Evolutionary conservation across 2,888 invertebrate species (phyloP).

Genomic region (Orthosia gothica): DNA sequence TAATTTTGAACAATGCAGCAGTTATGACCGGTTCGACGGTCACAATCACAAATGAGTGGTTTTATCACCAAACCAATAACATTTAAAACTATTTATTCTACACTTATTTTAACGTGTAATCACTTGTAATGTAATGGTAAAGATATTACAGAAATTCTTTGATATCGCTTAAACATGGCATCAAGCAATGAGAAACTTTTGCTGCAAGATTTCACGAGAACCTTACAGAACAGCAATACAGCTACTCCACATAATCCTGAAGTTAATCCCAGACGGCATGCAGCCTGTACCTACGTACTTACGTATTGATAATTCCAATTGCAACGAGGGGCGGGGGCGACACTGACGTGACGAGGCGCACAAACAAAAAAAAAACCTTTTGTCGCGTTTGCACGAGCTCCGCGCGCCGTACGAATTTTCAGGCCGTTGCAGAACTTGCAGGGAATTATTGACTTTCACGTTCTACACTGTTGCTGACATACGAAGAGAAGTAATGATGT

Average conservation of each 20-base stretch:
- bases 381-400: constrained; percentile 15
- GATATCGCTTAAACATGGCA: no score
- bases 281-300: constrained; percentile 20
- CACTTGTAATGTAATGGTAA: not conserved
- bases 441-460: constrained; percentile 20
- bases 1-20: not conserved
- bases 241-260: constrained; percentile 2
- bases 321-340: constrained; percentile 16
- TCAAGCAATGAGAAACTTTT: not conserved
- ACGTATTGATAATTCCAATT: constrained; percentile 32
- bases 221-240: not conserved
- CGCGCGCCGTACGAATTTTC: constrained; percentile 18
- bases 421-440: constrained; percentile 16
- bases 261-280: constrained; percentile 20
- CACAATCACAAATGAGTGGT: not conserved
- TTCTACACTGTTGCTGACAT: not conserved
- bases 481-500: not conserved
- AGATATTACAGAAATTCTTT: no score
- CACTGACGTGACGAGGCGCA: constrained; percentile 16
- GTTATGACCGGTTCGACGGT: not conserved
- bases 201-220: not conserved
- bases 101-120: not conserved
- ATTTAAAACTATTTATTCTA: not conserved
- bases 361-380: constrained; percentile 30
- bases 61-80: not conserved